Evolutionary conservation across 2,797 vertebrate species (phyloP).

Genomic region (Antennarius maculatus): DNA sequence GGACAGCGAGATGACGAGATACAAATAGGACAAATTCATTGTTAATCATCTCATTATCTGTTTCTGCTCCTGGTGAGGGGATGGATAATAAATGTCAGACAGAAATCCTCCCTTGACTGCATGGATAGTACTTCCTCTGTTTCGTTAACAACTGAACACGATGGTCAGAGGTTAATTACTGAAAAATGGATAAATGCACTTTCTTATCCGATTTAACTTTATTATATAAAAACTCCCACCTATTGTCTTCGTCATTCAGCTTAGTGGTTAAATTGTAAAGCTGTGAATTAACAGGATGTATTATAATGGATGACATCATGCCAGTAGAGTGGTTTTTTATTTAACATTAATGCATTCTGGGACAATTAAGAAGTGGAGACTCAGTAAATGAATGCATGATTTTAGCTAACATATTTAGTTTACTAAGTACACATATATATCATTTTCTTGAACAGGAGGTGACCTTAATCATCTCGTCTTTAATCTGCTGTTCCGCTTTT

Average conservation of each 20-base stretch:
- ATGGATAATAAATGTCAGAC: constrained; percentile 3
- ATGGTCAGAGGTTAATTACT: constrained; percentile 6
- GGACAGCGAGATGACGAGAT: constrained; percentile 28
- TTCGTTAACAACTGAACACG: constrained; percentile 31
- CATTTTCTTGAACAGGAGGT: too few relatives aligned
- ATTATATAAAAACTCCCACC: too few relatives aligned
- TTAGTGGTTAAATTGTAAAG: too few relatives aligned
- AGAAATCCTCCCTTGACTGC: constrained; percentile 15
- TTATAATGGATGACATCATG: background rate
- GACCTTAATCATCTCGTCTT: too few relatives aligned
- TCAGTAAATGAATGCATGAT: too few relatives aligned
- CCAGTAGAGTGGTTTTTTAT: background rate
- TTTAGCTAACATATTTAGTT: too few relatives aligned
- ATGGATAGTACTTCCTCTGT: constrained; percentile 7
- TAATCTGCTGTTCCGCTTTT: too few relatives aligned
- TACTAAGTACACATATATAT: too few relatives aligned
- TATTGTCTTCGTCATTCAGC: too few relatives aligned
- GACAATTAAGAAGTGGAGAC: background rate
- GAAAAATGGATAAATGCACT: constrained; percentile 18
- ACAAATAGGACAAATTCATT: constrained; percentile 27
- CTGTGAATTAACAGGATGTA: too few relatives aligned
- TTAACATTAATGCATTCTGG: background rate
- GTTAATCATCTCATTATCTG: constrained; percentile 40
- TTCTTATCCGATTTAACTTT: constrained; percentile 10
- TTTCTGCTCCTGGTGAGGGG: constrained; percentile 23